Base-by-base conservation (phyloP, 2,888 invertebrate species). In the Apoda limacodes region DNA sequence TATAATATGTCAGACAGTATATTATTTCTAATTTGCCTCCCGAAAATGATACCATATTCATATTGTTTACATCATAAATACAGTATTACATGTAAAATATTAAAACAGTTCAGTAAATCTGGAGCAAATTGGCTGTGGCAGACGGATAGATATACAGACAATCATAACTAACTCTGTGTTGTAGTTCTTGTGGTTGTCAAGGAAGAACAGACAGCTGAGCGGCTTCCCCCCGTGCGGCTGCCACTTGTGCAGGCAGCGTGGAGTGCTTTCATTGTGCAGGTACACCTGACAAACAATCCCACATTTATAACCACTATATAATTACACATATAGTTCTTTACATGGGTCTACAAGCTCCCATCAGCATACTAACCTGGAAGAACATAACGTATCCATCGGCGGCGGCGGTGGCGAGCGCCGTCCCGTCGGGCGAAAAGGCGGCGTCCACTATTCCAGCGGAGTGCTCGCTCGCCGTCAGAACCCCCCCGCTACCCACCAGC, bases 371-470 rank as follows among this genome's bases (percentile, higher is more conserved):
- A 47, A 88, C 88, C 83, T 96, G 94, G 68, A 93, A 96, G 80
- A 98, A 98, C 66, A 93, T 92, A 27, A 97, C 93, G 53, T 87
- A 85, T 28, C 97, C 98, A 69, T 95, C 95, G 1, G 85, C 80
- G 52, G 92, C 89, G 15, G 94, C 95, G 21, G 95, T 93, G 24
- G 96, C 95, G 34, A 98, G 84, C 6, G 96, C 96, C 10, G 94
- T 93, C 15, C 95, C 97, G 78, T 97, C 98, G 0, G 96, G 95
- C 24, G 95, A 93, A 66, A 97, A 91, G 19, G 93, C 88, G 7
- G 93, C 93, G 74, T 93, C 93, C 9, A 92, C 86, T 28, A 96
- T 56, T 21, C 57, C 45, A 33, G 58, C 72, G 25, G 26, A 46
- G 62, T 70, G 74, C 46, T 63, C 58, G 19, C 46, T 45, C 4